A percentile compares a stretch with the other conserved stretches of the same genome.
These are phyloP conservation scores for Phycodurus eques DNA, from an alignment of 2,113 vertebrate genomes.

Conservation along the genomic window DNA sequence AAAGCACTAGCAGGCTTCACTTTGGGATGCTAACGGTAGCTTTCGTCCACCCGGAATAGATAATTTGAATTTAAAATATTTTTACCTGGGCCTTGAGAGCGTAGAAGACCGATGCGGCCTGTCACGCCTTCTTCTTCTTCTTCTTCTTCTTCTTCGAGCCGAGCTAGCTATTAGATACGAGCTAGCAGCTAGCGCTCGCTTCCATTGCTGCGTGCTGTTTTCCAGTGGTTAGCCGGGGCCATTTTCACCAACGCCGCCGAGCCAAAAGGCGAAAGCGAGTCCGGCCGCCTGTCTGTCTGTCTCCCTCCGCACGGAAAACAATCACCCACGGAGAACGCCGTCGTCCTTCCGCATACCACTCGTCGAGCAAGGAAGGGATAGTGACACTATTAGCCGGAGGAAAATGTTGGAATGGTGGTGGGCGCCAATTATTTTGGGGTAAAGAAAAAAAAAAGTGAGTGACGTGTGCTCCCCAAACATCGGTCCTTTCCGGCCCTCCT, in stretches of 20 bases:
- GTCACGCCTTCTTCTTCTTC: slow-evolving; percentile 76
- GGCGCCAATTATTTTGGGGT: slow-evolving; percentile 66
- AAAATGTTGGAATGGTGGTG: slow-evolving; percentile 58
- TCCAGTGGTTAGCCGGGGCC: slow-evolving; percentile 73
- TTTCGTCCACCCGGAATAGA: slow-evolving; percentile 19
- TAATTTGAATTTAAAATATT: slow-evolving; percentile 24
- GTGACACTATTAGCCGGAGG: slow-evolving; percentile 49
- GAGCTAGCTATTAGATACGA: slow-evolving; percentile 53
- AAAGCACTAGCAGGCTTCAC: slow-evolving; percentile 15
- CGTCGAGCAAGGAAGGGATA: background rate
- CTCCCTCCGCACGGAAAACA: slow-evolving; percentile 21
- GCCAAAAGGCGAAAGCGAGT: slow-evolving; percentile 43
- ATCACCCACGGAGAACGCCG: slow-evolving; percentile 34
- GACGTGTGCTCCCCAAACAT: slow-evolving; percentile 77
- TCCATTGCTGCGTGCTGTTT: slow-evolving; percentile 74
- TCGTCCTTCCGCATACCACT: slow-evolving; percentile 2
- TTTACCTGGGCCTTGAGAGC: slow-evolving; percentile 57
- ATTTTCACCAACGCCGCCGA: slow-evolving; percentile 72
- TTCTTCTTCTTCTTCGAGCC: slow-evolving; percentile 70
- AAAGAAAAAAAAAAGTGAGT: slow-evolving; percentile 62
- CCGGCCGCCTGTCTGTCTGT: slow-evolving; percentile 16
- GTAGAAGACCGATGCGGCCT: slow-evolving; percentile 71
- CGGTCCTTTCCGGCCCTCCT: slow-evolving; percentile 75
- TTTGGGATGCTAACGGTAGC: slow-evolving; percentile 35
- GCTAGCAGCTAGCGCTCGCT: slow-evolving; percentile 56